These are phyloP conservation scores for Drosophila hamatofila DNA, from an alignment of 2,888 invertebrate genomes.

Conservation along the genomic window DNA sequence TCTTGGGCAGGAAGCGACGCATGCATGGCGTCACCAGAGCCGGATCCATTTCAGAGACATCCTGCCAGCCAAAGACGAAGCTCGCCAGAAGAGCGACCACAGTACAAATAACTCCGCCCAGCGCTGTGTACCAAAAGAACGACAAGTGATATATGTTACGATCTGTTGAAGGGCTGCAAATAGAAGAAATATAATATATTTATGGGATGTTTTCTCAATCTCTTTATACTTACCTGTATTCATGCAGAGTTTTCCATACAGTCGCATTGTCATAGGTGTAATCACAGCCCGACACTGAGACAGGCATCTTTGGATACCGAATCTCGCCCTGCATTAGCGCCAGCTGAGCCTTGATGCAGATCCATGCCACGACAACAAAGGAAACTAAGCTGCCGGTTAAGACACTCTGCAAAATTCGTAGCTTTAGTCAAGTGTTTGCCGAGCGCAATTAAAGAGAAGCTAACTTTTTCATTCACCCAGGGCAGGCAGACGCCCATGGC, in stretches of 20 bases:
- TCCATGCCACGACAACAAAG: conserved; percentile 88
- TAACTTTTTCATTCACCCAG: conserved; percentile 88
- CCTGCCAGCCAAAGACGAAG: conserved; percentile 86
- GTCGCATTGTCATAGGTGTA: conserved; percentile 80
- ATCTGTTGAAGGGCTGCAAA: conserved; percentile 70
- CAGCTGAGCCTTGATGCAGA: conserved; percentile 89
- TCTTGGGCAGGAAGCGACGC: conserved; percentile 85
- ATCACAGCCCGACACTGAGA: conserved; percentile 86
- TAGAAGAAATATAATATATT: no score
- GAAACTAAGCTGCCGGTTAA: conserved; percentile 89
- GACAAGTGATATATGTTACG: conserved; percentile 87
- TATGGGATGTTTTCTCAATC: rapidly evolving
- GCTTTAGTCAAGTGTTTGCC: background rate
- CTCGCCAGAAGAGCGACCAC: conserved; percentile 87
- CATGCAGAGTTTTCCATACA: conserved; percentile 57
- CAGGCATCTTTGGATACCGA: conserved; percentile 87
- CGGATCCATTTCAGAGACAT: conserved; percentile 87
- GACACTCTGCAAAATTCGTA: conserved; percentile 87
- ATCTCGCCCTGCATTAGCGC: conserved; percentile 88
- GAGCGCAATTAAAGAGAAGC: conserved; percentile 1
- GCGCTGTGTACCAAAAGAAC: conserved; percentile 90
- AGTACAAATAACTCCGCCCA: conserved; percentile 88
- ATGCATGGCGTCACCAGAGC: conserved; percentile 89
- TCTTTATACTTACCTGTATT: conserved; percentile 68
- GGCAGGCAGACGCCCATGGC: conserved; percentile 89